Evolutionary conservation across 2,113 vertebrate species (phyloP), one percentile per base, ranked within the genome.

Genomic region (Tamias sibiricus): DNA sequence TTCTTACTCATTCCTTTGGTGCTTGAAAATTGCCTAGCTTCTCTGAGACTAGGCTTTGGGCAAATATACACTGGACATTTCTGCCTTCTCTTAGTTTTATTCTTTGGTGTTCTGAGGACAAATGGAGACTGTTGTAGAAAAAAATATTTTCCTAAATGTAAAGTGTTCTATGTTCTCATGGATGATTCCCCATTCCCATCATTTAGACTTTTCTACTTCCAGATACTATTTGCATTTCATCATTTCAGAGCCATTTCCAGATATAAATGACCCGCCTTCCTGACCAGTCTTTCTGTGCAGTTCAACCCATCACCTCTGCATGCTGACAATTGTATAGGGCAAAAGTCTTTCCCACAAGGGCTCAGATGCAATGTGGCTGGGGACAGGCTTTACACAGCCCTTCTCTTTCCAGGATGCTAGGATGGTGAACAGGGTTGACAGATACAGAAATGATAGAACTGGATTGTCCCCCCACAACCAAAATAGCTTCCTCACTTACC

Each of bases 351-450:
- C n/a, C 47, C 35, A 5, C 0, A 0, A 40, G 26, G 57, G 8
- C 62, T 66, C 52, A 49, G 32, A 47, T 77, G 42, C 14, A 32
- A 8, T 1, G 17, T 28, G 30, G 12, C 37, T 9, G 13, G 37
- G 32, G 64, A 52, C 30, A 35, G n/a, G 6, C 8, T 44, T 28
- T 0, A 0, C 30, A 81, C 47, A 37, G 12, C 0, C 11, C 28
- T 30, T 44, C 32, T 52, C 20, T 32, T 86, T 90, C 66, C 64
- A 80, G 37, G 44, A 80, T 47, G n/a, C 52, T 79, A 79, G 76
- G 8, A 44, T 17, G 79, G 8, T 44, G 42, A 66, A 24, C 12
- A 28, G 54, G 59, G 74, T 10, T 16, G 71, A n/a, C 37, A 79
- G 72, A 35, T 8, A 30, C 37, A 26, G 32, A 92, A 44, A n/a